Conservation (phyloP, 2,888 invertebrate species). For the Melanchra persicariae region DNA sequence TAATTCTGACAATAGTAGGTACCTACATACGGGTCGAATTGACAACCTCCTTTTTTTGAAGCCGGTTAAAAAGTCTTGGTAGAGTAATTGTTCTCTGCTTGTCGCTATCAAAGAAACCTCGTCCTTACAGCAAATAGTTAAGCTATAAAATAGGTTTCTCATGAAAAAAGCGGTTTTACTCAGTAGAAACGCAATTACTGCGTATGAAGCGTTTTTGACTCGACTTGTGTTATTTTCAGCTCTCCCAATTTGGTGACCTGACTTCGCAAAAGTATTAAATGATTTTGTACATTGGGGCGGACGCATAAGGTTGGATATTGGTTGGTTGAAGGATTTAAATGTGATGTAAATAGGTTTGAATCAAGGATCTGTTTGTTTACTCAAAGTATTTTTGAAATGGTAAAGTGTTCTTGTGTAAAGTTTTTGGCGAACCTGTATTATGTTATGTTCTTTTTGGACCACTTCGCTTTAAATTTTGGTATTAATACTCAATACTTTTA, state of each 20-base stretch:
- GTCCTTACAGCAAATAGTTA: conserved; percentile 1
- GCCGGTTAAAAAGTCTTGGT: no score
- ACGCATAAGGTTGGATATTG: background rate
- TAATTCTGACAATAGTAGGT: no score
- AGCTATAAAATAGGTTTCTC: conserved; percentile 16
- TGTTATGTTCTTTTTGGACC: background rate
- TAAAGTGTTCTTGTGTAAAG: background rate
- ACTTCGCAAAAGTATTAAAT: background rate
- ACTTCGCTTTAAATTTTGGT: background rate
- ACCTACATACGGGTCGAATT: no score
- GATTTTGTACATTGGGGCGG: background rate
- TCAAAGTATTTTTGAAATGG: conserved; percentile 13
- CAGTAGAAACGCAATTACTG: conserved; percentile 38
- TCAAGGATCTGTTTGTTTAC: conserved; percentile 4
- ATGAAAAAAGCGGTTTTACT: conserved; percentile 8
- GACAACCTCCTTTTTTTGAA: no score
- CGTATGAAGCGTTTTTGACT: conserved; percentile 16
- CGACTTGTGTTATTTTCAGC: conserved; percentile 31
- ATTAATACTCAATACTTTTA: no score
- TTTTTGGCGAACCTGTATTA: background rate
- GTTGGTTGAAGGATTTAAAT: background rate
- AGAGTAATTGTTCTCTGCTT: background rate
- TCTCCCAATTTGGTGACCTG: conserved; percentile 21
- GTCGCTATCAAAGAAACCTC: background rate
- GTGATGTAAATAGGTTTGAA: background rate